phyloP scores from a whole-genome alignment of 2,797 vertebrate species.

The Sebastes kiyomatsui region DNA sequence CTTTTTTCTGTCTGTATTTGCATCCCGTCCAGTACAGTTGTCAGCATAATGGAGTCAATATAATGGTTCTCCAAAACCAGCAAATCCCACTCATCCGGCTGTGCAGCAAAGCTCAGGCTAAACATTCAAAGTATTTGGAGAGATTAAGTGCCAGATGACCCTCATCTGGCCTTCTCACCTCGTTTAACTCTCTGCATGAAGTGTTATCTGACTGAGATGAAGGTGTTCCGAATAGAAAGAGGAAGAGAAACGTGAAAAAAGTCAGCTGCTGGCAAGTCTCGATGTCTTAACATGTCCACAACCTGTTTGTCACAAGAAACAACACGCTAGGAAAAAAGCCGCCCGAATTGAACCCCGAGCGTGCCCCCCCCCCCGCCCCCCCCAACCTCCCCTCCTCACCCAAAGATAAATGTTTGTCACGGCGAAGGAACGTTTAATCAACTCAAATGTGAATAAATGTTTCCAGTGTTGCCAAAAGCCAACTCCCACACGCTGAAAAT shows the following conservation, averaged over 20 bases:
- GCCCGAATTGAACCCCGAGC: not conserved
- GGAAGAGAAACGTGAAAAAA: not conserved
- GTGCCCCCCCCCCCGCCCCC: not conserved
- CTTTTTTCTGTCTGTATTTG: not conserved
- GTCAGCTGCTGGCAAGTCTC: not conserved
- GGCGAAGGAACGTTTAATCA: conserved; percentile 63
- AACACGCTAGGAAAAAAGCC: not conserved
- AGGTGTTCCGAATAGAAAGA: conserved; percentile 18
- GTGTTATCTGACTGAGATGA: conserved; percentile 45
- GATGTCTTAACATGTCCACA: not conserved
- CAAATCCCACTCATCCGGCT: conserved; percentile 52
- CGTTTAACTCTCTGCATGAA: conserved; percentile 18
- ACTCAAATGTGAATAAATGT: conserved; percentile 66
- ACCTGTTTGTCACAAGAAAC: conserved; percentile 7
- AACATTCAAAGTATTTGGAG: conserved; percentile 59
- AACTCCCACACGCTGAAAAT: conserved; percentile 58
- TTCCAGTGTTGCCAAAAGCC: conserved; percentile 55
- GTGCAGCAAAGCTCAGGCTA: conserved; percentile 38
- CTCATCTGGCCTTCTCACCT: conserved; percentile 36
- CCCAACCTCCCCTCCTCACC: not conserved
- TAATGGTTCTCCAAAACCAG: conserved; percentile 13
- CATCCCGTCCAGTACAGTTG: conserved; percentile 4
- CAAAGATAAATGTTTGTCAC: conserved; percentile 59
- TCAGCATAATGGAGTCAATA: conserved; percentile 3
- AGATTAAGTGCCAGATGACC: conserved; percentile 54